Percentiles rank a stretch among this genome's conserved stretches.
Conservation (phyloP, 2,113 vertebrate species). For the Tragelaphus buxtoni region DNA sequence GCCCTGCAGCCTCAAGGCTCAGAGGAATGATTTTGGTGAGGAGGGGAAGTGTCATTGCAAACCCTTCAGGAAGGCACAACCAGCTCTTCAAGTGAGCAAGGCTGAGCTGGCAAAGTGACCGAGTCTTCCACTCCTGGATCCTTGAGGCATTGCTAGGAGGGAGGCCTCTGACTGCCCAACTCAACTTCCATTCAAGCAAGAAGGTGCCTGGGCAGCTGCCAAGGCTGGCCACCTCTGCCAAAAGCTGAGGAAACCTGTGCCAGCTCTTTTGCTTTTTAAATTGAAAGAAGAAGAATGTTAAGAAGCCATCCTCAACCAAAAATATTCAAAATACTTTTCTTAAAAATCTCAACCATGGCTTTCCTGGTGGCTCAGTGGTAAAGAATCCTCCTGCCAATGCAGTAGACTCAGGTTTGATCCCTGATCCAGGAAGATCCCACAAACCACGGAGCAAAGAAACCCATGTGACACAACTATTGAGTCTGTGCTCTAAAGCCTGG, state of each 20-base stretch:
- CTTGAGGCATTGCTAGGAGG: not conserved
- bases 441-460: not conserved
- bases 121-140: not conserved
- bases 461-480: not conserved
- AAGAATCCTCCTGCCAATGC: not conserved
- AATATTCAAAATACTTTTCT: not conserved
- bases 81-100: not conserved
- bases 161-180: not conserved
- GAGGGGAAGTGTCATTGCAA: not conserved
- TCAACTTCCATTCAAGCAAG: not conserved
- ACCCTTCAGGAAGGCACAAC: not conserved
- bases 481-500: not conserved
- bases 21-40: not conserved
- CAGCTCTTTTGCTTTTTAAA: not conserved
- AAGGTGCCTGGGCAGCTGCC: not conserved
- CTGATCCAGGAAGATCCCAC: not conserved
- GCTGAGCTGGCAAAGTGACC: not conserved
- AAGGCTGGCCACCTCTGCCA: not conserved
- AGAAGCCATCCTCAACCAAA: not conserved
- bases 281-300: not conserved
- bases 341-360: not conserved
- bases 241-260: not conserved
- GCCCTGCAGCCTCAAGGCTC: not conserved
- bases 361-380: not conserved
- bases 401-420: not conserved